These are phyloP conservation scores for Formica exsecta DNA, from an alignment of 1,140 invertebrate genomes.

Conservation along the genomic window DNA sequence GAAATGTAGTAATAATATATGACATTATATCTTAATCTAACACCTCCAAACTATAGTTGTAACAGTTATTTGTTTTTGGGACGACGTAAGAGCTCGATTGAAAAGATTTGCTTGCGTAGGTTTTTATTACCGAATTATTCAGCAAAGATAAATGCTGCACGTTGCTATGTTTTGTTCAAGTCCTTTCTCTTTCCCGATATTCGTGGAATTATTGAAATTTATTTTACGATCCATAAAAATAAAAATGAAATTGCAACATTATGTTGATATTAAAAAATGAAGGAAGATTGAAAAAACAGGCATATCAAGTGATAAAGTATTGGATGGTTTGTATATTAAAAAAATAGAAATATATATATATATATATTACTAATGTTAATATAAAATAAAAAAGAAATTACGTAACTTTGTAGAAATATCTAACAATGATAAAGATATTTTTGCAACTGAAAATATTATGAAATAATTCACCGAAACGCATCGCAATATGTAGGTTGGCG, in stretches of 20 bases:
- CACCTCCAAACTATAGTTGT: not conserved
- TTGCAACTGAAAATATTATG: constrained; percentile 56
- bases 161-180: constrained; percentile 2
- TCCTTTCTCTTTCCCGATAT: not conserved
- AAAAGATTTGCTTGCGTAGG: constrained; percentile 59
- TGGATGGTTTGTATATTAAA: too few relatives aligned
- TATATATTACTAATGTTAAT: not conserved
- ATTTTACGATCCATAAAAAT: not conserved
- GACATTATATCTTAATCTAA: constrained; percentile 14
- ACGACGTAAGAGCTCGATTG: constrained; percentile 38
- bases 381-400: constrained; percentile 8
- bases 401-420: not conserved
- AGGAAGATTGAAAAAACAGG: not conserved
- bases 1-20: not conserved
- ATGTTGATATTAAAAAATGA: not conserved
- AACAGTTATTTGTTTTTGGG: constrained; percentile 40
- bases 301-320: not conserved
- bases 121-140: constrained; percentile 70
- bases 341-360: not conserved
- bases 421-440: constrained; percentile 22
- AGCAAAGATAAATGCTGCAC: constrained; percentile 15
- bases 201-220: constrained; percentile 8
- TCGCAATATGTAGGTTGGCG: constrained; percentile 57
- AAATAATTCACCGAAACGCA: constrained; percentile 61
- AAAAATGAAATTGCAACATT: not conserved